Evolutionary conservation across 2,797 vertebrate genomes (phyloP).

Genomic region (Pipistrellus pipistrellus): DNA sequence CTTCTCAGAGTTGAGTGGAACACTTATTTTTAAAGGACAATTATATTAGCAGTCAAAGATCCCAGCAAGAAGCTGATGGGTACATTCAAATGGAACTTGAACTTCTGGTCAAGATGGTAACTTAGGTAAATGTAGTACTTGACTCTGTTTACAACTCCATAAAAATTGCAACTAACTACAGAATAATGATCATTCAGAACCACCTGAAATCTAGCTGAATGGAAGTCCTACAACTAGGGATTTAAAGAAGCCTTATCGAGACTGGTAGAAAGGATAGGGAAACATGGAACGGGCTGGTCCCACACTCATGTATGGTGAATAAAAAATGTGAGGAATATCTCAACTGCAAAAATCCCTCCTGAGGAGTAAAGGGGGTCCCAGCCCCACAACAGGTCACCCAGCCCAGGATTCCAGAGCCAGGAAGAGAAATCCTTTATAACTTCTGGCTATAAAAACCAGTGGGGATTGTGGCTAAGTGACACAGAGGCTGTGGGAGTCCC

Average conservation of each 20-base stretch:
- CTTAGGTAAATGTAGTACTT: neutral
- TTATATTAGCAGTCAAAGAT: constrained; percentile 16
- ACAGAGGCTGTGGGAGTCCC: neutral
- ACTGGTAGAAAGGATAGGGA: neutral
- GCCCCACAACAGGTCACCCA: neutral
- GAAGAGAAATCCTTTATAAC: neutral
- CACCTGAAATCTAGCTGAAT: neutral
- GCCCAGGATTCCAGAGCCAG: neutral
- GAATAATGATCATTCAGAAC: neutral
- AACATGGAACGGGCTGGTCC: no score
- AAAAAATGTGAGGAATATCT: neutral
- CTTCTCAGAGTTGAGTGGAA: neutral
- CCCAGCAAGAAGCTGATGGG: constrained; percentile 11
- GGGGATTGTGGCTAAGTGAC: neutral
- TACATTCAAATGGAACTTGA: neutral
- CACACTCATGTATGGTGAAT: neutral
- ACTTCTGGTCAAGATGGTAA: neutral
- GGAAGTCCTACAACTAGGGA: neutral
- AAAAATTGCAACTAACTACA: neutral
- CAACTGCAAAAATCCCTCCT: neutral
- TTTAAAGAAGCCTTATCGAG: neutral
- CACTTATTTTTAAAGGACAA: neutral
- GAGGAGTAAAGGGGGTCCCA: neutral
- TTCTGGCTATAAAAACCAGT: neutral
- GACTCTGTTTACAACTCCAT: neutral